phyloP scores from a whole-genome alignment of 2,113 vertebrate genomes.

The Periophthalmus modestus region DNA sequence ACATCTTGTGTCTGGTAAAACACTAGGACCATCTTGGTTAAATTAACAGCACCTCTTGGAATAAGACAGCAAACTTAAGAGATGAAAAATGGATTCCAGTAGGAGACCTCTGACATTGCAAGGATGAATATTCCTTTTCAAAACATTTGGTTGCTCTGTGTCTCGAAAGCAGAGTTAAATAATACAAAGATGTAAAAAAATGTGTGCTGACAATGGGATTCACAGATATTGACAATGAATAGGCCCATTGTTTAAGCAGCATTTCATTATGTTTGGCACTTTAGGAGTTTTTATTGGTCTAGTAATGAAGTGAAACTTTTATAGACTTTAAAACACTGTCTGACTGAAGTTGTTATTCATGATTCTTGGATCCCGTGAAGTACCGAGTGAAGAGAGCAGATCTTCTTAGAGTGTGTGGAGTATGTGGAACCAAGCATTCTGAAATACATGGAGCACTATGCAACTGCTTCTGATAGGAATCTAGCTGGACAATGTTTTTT shows the following conservation, averaged over 20 bases:
- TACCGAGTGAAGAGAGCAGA: no score
- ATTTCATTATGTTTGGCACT: not conserved
- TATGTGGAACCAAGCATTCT: no score
- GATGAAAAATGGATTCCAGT: not conserved
- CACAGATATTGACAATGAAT: slow-evolving; percentile 39
- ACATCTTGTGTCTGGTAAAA: not conserved
- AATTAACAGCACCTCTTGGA: not conserved
- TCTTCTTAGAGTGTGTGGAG: no score
- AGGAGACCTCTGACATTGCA: not conserved
- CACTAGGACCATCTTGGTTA: not conserved
- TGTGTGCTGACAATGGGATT: slow-evolving; percentile 25
- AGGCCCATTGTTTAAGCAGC: slow-evolving; percentile 38
- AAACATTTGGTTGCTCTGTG: slow-evolving; percentile 20
- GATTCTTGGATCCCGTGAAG: no score
- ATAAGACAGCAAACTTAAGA: not conserved
- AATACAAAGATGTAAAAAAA: slow-evolving; percentile 9
- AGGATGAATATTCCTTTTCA: slow-evolving; percentile 15
- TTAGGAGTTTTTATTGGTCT: not conserved
- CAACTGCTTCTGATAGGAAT: no score
- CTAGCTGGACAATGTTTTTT: no score
- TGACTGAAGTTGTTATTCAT: not conserved
- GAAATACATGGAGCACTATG: no score
- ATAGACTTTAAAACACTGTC: not conserved
- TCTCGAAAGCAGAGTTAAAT: not conserved
- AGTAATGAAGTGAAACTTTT: not conserved